phyloP scores from a whole-genome alignment of 2,113 vertebrate species.

The Silurus glanis region DNA sequence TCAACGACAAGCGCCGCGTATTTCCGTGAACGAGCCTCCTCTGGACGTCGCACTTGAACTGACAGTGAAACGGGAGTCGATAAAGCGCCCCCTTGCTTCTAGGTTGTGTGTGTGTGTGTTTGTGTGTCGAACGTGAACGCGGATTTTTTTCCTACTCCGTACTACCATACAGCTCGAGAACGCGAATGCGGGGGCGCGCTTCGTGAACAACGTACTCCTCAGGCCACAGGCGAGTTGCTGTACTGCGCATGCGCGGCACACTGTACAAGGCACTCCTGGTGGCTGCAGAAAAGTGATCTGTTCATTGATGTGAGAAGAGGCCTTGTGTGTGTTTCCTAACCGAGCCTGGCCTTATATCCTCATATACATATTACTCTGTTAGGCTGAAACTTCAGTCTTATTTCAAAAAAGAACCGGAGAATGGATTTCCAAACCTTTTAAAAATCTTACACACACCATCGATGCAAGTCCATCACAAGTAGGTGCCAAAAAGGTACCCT shows the following conservation, averaged over 20 bases:
- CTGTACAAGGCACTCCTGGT: background rate
- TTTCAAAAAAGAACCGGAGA: no score
- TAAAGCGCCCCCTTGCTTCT: conserved; percentile 51
- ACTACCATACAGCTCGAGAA: background rate
- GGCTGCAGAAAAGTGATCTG: background rate
- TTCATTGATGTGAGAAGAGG: background rate
- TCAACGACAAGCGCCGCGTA: conserved; percentile 12
- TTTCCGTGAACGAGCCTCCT: conserved; percentile 24
- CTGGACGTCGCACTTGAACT: conserved; percentile 9
- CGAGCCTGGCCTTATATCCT: no score
- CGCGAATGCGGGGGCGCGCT: background rate
- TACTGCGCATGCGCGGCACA: background rate
- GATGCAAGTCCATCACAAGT: background rate
- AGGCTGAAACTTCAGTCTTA: no score
- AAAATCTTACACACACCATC: no score
- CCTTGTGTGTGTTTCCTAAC: background rate
- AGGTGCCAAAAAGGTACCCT: no score
- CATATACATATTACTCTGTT: no score
- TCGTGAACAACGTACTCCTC: background rate
- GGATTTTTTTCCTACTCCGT: conserved; percentile 62
- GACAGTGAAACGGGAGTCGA: conserved; percentile 41
- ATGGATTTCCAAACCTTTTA: no score
- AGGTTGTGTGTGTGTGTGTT: conserved; percentile 35
- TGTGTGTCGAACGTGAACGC: conserved; percentile 57
- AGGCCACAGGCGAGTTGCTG: background rate